phyloP scores from a whole-genome alignment of 2,797 vertebrate genomes.

The Vultur gryphus region DNA sequence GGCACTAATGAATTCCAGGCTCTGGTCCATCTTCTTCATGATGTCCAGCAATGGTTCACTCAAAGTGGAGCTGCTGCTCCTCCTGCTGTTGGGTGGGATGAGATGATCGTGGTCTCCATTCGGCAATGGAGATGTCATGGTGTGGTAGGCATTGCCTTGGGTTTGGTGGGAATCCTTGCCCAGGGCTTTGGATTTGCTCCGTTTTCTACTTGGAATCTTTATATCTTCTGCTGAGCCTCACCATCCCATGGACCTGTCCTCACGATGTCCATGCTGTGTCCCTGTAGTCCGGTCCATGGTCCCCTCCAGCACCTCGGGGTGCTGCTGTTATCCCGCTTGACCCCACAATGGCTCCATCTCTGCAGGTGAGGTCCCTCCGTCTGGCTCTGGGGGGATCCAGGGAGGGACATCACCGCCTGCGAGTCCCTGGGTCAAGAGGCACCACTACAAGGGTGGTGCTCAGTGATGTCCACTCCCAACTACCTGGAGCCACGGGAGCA shows the following conservation, averaged over 20 bases:
- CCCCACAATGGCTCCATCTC: neutral
- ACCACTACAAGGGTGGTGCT: accelerated
- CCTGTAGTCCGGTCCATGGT: neutral
- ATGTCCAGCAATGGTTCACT: neutral
- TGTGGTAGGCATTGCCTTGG: neutral
- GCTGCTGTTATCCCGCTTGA: neutral
- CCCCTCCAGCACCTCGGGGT: neutral
- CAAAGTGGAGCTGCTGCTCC: neutral
- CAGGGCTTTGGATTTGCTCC: neutral
- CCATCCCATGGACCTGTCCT: neutral
- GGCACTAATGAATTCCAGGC: neutral
- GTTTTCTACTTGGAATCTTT: neutral
- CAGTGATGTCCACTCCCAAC: neutral
- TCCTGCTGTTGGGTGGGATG: neutral
- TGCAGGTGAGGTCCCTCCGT: neutral
- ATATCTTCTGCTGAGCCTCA: neutral
- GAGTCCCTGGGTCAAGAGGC: neutral
- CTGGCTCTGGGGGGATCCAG: neutral
- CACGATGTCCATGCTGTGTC: accelerated
- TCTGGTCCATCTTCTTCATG: neutral
- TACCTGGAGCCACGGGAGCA: neutral
- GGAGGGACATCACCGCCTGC: neutral
- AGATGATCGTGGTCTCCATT: accelerated
- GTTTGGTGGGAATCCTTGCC: neutral
- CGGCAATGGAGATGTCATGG: accelerated